Base-by-base conservation (phyloP, 2,888 invertebrate species). In the Tenthredo scrophulariae region DNA sequence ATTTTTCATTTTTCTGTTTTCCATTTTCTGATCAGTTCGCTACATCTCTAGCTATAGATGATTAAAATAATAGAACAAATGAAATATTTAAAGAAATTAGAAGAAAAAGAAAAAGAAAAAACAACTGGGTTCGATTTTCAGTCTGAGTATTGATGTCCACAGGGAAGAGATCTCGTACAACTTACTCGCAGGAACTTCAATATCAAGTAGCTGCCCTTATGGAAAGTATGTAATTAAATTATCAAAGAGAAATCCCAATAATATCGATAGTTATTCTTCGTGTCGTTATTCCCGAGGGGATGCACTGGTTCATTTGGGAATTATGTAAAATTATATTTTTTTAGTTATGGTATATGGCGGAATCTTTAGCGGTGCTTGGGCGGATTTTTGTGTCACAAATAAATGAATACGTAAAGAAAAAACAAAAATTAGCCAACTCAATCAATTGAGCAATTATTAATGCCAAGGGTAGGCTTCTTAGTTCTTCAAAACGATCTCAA, bases 121-220 rank as follows among this genome's bases (percentile, higher is more conserved):
- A 40, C 22, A 65, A 67, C n/a, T 29, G 58, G 84, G 46, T 82
- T 85, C 85, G 58, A 58, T 85, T 87, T 88, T 87, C 87, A 89
- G 87, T 88, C 87, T 88, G 86, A 87, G 87, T 90, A 92, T 85
- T 85, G 84, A 84, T 93, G 91, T 92, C 91, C 91, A 92, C 93
- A 92, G 92, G 92, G 87, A 92, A 92, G 90, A 91, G 88, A 89
- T 90, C 91, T 89, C 92, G 91, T 89, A 93, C 93, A 88, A 94
- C 94, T 91, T 94, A 94, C 91, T 93, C 94, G 86, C 93, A 94
- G 92, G 93, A 94, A 89, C 93, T 94, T 86, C 94, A 93, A 92
- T 92, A 93, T 91, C 93, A 93, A 91, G 93, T 94, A 91, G 93
- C 93, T 88, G 91, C 91, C 85, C 91, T 94, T 91, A 93, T 92